A percentile compares a stretch with the other conserved stretches of the same genome.
Conservation (phyloP, 2,888 invertebrate species). For the Teinopalpus imperialis region DNA sequence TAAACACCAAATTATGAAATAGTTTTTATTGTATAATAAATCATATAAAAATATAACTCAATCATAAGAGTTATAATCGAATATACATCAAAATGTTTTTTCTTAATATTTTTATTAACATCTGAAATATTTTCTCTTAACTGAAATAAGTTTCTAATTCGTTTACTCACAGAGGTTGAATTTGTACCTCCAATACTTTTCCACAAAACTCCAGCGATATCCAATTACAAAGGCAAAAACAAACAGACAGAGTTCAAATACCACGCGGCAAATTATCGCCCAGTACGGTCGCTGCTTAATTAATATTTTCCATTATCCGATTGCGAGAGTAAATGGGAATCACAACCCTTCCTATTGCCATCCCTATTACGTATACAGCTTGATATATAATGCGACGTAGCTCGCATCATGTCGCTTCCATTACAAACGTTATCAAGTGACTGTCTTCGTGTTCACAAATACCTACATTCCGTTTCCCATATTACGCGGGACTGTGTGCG, state of each 20-base stretch:
- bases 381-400: constrained; percentile 23
- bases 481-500: constrained; percentile 37
- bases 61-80: too few relatives aligned
- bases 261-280: constrained; percentile 40
- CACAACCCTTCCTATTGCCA: constrained; percentile 42
- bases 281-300: constrained; percentile 37
- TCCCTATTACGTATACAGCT: constrained; percentile 22
- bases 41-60: too few relatives aligned
- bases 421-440: constrained; percentile 52
- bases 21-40: too few relatives aligned
- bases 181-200: too few relatives aligned
- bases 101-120: too few relatives aligned
- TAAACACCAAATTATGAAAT: too few relatives aligned
- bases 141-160: not conserved
- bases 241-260: constrained; percentile 33
- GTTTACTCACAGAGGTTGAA: too few relatives aligned
- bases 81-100: too few relatives aligned
- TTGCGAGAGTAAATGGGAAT: constrained; percentile 47
- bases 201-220: constrained; percentile 5
- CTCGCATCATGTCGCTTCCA: constrained; percentile 42
- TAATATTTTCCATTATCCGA: constrained; percentile 51
- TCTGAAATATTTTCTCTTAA: too few relatives aligned
- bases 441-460: constrained; percentile 37
- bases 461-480: constrained; percentile 46
- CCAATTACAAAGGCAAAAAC: constrained; percentile 42